Base-by-base conservation (phyloP, 37 sponge, comb jelly and placozoan genomes). In the Agelas oroides region DNA sequence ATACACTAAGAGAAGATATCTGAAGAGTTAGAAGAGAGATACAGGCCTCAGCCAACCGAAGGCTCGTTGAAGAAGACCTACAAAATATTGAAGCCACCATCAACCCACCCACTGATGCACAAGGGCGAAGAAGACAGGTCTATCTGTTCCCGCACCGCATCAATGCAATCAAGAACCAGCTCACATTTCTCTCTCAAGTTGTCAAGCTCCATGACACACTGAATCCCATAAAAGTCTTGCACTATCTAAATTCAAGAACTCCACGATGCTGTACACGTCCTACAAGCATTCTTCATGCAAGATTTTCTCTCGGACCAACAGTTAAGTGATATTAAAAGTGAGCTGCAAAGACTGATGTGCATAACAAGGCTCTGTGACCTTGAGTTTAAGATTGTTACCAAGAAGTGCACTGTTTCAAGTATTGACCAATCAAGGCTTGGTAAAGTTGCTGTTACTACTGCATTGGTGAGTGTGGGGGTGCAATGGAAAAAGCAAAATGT, bases 401-500 rank as follows among this genome's bases (percentile, higher is more conserved):
- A 55, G 37, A 35, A 64, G 17, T 53, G 14, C 12, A 40, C 1
- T 38, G 16, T 89, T 12, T 53, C 58, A 15, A 62, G 23, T n/a
- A 34, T 31, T 66, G 84, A 78, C 36, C 21, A 59, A 23, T 14
- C 24, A 2, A 41, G 1, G 24, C 59, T 86, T 13, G n/a, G 0
- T 60, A 0, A 35, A 25, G 18, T 18, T 15, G 59, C 68, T 16
- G 20, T 40, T 69, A 84, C 40, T 95, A 95, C 77, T 78, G 85
- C 54, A 97, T 97, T 58, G 94, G 88, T 2, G 96, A 97, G 34
- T 97, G 98, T 78, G 98, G 98, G 21, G 98, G 96, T 25, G 96
- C 98, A 17, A 81, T 75, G 33, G 75, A 91, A 56, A 62, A 18
- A 55, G 56, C 77, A 19, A 84, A 71, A 66, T 97, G 98, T 80